Conservation (phyloP, 1,140 invertebrate species). For the Pygmarrhopalites habei region DNA sequence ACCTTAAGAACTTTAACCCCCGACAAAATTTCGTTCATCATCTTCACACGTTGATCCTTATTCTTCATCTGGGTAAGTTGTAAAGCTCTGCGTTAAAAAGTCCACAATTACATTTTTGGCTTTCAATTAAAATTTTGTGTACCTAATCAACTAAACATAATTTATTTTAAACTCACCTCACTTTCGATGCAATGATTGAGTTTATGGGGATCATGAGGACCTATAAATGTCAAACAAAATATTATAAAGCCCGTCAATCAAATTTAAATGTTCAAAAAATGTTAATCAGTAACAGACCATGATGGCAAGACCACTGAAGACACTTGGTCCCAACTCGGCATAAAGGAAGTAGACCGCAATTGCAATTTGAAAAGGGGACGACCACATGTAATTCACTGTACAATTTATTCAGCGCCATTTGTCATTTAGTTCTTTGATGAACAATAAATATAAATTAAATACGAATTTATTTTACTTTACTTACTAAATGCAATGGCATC, state of each 20-base stretch:
- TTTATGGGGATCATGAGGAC: slow-evolving; percentile 85
- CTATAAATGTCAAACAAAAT: too few species aligned
- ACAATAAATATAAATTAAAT: too few species aligned
- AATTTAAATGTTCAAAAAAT: too few species aligned
- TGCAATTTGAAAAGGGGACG: slow-evolving; percentile 54
- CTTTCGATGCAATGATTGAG: slow-evolving; percentile 74
- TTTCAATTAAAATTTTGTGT: too few species aligned
- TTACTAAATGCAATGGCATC: slow-evolving; percentile 48
- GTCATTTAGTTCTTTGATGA: too few species aligned
- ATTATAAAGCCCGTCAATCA: too few species aligned
- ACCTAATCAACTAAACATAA: too few species aligned
- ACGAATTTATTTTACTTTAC: too few species aligned
- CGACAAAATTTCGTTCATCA: slow-evolving; percentile 91
- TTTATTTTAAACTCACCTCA: too few species aligned
- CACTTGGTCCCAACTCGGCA: slow-evolving; percentile 54
- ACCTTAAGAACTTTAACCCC: slow-evolving; percentile 91
- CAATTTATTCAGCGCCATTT: too few species aligned
- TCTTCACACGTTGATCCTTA: slow-evolving; percentile 83
- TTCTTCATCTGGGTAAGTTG: slow-evolving; percentile 85
- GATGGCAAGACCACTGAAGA: slow-evolving; percentile 51
- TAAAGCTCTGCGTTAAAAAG: too few species aligned
- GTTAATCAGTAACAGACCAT: slow-evolving; percentile 51
- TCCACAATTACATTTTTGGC: too few species aligned
- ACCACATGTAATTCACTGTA: slow-evolving; percentile 64
- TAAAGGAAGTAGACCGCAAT: slow-evolving; percentile 53